Conservation (phyloP, 2,797 vertebrate species). For the Neosilurus hyrtlii region DNA sequence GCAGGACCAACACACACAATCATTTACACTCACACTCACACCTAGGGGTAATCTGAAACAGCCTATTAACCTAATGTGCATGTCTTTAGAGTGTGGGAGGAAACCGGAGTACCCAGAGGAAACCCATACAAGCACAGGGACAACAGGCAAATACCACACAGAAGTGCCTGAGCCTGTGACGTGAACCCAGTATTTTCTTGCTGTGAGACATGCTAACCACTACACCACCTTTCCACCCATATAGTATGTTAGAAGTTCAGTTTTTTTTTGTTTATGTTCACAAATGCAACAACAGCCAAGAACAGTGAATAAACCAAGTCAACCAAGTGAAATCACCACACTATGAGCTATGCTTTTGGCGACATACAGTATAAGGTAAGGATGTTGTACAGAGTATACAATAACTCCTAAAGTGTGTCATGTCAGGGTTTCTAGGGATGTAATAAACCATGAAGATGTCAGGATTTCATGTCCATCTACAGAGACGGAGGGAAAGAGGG, state of each 20-base stretch:
- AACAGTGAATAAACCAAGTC: background rate
- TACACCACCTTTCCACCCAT: no score
- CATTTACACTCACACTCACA: no score
- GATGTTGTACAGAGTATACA: background rate
- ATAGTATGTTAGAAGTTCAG: background rate
- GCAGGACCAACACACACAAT: no score
- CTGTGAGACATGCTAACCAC: no score
- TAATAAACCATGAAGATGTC: slow-evolving; percentile 31
- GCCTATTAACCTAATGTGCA: no score
- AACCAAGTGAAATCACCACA: background rate
- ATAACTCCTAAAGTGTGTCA: background rate
- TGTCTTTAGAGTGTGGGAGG: no score
- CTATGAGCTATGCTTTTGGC: background rate
- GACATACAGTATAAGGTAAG: background rate
- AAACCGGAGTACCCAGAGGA: no score
- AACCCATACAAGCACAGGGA: no score
- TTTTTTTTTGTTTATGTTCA: background rate
- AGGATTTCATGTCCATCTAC: background rate
- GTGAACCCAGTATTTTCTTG: no score
- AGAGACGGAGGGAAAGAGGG: background rate
- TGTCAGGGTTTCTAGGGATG: background rate
- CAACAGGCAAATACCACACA: no score
- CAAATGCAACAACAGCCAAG: background rate
- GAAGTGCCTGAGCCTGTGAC: no score
- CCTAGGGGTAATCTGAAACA: no score